Conservation (phyloP, 2,113 vertebrate genomes). For the Microtus oregoni region DNA sequence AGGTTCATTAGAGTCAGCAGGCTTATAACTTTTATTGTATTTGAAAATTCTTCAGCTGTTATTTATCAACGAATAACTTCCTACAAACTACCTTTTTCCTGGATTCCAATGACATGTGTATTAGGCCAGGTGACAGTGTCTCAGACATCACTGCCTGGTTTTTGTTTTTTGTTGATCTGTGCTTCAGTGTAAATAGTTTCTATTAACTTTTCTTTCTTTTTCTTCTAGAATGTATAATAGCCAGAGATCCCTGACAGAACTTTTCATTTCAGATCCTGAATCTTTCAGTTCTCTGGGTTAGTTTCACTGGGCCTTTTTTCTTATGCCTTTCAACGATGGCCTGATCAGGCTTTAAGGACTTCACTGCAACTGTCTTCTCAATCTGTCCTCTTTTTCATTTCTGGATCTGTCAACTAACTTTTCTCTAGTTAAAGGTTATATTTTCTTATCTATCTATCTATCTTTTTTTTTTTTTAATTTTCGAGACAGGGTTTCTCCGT, state of each 20-base stretch:
- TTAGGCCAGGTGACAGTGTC: neutral
- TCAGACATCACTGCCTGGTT: neutral
- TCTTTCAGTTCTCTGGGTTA: slow-evolving; percentile 38
- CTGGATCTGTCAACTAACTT: neutral
- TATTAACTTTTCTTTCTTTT: neutral
- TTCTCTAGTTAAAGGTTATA: neutral
- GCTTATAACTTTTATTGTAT: neutral
- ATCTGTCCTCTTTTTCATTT: neutral
- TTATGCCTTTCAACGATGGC: neutral
- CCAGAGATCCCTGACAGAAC: neutral
- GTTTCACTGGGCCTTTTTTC: neutral
- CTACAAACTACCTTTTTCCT: neutral
- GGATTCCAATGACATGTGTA: neutral
- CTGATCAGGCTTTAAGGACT: neutral
- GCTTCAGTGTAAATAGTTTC: slow-evolving; percentile 22
- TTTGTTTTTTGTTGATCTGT: neutral
- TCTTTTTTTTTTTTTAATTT: too few relatives aligned
- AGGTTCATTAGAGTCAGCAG: neutral
- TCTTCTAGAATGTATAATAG: neutral
- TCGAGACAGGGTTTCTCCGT: too few relatives aligned
- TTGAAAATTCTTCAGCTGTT: neutral
- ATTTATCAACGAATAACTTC: slow-evolving; percentile 47
- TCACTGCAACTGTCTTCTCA: neutral
- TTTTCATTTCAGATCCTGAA: neutral
- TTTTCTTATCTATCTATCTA: neutral